These are phyloP conservation scores for Macrochelys suwanniensis DNA, from an alignment of 2,797 vertebrate genomes.

Conservation along the genomic window DNA sequence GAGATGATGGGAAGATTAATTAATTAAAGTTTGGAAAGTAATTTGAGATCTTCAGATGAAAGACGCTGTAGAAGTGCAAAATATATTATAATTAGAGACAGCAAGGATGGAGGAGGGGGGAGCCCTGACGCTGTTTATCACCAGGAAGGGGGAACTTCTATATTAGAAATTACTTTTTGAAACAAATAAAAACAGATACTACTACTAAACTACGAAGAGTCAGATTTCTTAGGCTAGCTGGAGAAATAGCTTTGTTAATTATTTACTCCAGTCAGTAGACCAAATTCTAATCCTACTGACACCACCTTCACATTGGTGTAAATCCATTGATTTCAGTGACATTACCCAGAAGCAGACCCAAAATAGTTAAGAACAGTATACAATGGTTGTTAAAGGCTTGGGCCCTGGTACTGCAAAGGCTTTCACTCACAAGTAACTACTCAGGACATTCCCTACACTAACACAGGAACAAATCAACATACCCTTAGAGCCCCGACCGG, in stretches of 20 bases:
- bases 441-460: no score
- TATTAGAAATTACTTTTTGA: neutral
- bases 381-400: neutral
- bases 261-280: neutral
- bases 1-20: neutral
- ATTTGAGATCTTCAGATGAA: slow-evolving; percentile 56
- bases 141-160: neutral
- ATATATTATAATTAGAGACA: neutral
- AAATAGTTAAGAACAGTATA: neutral
- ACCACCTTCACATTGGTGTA: neutral
- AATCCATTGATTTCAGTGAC: neutral
- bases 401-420: neutral
- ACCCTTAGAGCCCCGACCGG: no score
- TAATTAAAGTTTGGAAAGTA: slow-evolving; percentile 41
- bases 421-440: neutral
- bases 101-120: slow-evolving; percentile 11
- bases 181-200: slow-evolving; percentile 26
- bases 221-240: neutral
- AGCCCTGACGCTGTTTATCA: neutral
- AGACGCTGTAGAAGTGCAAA: slow-evolving; percentile 13
- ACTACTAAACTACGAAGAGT: neutral
- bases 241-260: neutral
- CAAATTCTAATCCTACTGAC: neutral
- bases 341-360: neutral
- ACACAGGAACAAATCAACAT: no score